A percentile compares a stretch with the other conserved stretches of the same genome.
Conservation (phyloP, 2,797 vertebrate species). For the Potorous gilbertii region DNA sequence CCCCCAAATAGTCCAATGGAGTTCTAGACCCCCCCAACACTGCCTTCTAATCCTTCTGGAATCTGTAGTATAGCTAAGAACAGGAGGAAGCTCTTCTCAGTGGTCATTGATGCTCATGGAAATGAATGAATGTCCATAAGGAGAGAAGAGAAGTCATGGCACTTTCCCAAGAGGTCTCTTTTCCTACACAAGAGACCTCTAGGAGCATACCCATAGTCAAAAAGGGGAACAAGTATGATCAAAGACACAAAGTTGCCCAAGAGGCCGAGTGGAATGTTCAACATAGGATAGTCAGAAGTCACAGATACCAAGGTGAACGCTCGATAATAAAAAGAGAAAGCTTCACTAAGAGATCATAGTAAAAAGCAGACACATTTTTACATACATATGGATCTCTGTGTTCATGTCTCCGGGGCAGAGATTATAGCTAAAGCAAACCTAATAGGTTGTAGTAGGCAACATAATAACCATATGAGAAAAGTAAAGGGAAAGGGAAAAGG, state of each 20-base stretch:
- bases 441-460: background rate
- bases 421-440: background rate
- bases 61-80: background rate
- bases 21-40: background rate
- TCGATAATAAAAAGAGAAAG: background rate
- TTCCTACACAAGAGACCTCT: background rate
- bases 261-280: background rate
- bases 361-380: background rate
- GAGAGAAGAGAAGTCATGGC: background rate
- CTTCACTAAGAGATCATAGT: background rate
- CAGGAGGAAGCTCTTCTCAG: background rate
- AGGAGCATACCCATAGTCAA: background rate
- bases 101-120: background rate
- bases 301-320: background rate
- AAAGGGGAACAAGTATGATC: background rate
- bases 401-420: background rate
- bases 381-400: background rate
- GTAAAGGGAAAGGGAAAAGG: too few relatives aligned
- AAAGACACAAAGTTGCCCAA: background rate
- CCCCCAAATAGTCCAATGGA: background rate
- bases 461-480: background rate
- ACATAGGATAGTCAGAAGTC: background rate
- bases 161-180: background rate
- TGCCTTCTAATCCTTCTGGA: background rate
- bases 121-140: conserved; percentile 17